phyloP scores from a whole-genome alignment of 2,797 vertebrate genomes.

The Tauraco hartlaubi region DNA sequence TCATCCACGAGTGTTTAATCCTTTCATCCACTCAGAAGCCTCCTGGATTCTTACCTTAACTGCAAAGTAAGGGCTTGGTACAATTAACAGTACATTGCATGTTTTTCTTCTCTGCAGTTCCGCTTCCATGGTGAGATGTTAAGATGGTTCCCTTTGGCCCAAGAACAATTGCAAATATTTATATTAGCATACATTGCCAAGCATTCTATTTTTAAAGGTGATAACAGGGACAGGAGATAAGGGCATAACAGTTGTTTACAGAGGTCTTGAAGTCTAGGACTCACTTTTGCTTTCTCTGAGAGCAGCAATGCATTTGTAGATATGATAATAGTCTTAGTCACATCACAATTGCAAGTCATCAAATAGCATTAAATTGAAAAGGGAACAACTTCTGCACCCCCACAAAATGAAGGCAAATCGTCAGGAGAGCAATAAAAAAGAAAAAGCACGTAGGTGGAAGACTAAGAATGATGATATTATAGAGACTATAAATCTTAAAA shows the following conservation, averaged over 20 bases:
- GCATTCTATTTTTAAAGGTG: not conserved
- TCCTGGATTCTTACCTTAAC: not conserved
- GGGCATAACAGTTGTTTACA: not conserved
- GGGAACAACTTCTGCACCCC: constrained; percentile 6
- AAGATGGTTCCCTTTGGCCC: not conserved
- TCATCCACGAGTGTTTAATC: not conserved
- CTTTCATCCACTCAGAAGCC: not conserved
- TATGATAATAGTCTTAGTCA: not conserved
- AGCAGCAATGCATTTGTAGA: not conserved
- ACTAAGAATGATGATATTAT: not conserved
- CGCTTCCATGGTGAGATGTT: not conserved
- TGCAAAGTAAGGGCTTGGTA: not conserved
- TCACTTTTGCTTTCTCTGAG: not conserved
- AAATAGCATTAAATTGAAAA: not conserved
- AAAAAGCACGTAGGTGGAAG: not conserved
- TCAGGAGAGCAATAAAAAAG: not conserved
- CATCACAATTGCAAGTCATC: not conserved
- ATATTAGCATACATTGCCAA: not conserved
- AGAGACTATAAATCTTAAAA: not conserved
- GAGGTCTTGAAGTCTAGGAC: not conserved
- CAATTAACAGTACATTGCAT: not conserved
- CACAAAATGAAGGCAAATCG: constrained; percentile 18
- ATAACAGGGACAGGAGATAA: not conserved
- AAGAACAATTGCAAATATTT: not conserved
- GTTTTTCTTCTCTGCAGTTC: not conserved